A percentile compares a stretch with the other conserved stretches of the same genome.
Evolutionary conservation across 1,140 invertebrate species (phyloP).

Genomic region (Aphelenchoides avenae): DNA sequence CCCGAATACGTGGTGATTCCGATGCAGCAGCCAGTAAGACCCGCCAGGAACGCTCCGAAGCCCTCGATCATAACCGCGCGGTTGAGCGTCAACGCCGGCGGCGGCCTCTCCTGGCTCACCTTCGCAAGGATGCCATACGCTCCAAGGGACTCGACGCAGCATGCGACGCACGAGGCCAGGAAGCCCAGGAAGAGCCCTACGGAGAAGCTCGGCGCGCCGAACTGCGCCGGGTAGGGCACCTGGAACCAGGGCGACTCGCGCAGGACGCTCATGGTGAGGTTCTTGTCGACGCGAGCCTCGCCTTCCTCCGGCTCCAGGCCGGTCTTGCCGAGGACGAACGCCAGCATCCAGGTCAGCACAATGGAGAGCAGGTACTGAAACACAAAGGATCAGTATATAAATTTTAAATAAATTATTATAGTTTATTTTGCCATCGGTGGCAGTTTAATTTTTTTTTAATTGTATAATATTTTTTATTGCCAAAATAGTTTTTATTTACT

Average conservation of each 20-base stretch:
- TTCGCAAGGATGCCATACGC: conserved; percentile 58
- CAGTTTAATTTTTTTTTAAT: too few species aligned
- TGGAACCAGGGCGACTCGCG: conserved; percentile 33
- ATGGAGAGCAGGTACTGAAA: conserved; percentile 34
- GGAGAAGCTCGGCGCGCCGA: conserved; percentile 55
- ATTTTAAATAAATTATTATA: neutral
- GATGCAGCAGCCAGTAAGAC: conserved; percentile 20
- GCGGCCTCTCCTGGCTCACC: conserved; percentile 42
- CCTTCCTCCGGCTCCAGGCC: conserved; percentile 22
- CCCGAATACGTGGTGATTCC: conserved; percentile 30
- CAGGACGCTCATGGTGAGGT: conserved; percentile 19
- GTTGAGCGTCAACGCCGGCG: conserved; percentile 56
- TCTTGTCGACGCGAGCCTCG: conserved; percentile 31
- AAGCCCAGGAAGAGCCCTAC: conserved; percentile 57
- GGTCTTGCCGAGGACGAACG: conserved; percentile 23
- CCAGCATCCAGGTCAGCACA: conserved; percentile 29
- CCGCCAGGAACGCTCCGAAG: conserved; percentile 21
- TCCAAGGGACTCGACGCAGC: conserved; percentile 60
- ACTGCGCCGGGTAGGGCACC: conserved; percentile 49
- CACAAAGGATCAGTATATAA: neutral
- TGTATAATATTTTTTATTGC: too few species aligned
- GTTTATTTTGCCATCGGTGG: too few species aligned
- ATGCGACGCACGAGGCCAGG: conserved; percentile 51
- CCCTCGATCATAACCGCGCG: conserved; percentile 59
- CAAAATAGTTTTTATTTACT: too few species aligned